Base-by-base conservation (phyloP, 2,113 vertebrate genomes). In the Lampris megalopsis region DNA sequence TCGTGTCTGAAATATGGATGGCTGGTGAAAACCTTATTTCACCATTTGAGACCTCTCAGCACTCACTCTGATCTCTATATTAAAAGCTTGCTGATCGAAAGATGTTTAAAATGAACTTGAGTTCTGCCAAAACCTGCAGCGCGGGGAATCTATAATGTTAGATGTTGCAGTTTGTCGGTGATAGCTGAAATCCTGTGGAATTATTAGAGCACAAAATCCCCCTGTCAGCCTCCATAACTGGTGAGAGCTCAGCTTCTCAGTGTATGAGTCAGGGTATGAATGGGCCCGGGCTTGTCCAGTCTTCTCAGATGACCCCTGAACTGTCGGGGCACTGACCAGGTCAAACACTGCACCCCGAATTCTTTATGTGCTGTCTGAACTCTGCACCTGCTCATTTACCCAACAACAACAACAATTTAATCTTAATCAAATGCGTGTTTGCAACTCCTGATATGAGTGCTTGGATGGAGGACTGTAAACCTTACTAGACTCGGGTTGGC, bases 161-260 rank as follows among this genome's bases (percentile, higher is more conserved):
- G 49, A 43, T 75, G 81, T 45, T 75, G 77, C 84, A 82, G 78
- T 69, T 38, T 6, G 58, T 37, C 52, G 68, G 79, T 71, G 86
- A 77, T 37, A 13, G 41, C 50, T 62, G 72, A 72, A 67, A 81
- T 63, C 37, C 38, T 43, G 70, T 69, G 11, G n/a, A 60, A 10
- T 50, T 35, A 41, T 48, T 5, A 61, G 13, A 52, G 43, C 0
- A 35, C 49, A 9, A 6, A 48, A 7, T n/a, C 41, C 52, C 62
- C 35, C 68, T 56, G 75, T 24, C 61, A 47, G 8, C 37, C 41
- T 6, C 40, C 13, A 38, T 36, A 35, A 4, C 61, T 40, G 45
- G 53, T 41, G 59, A 38, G 3, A 36, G 6, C n/a, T 57, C 5
- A 6, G 47, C 63, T 36, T 60, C 35, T 45, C 68, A 13, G 9